These are phyloP conservation scores for Troglohyphantes excavatus DNA, from an alignment of 2,888 invertebrate genomes.

Conservation along the genomic window DNA sequence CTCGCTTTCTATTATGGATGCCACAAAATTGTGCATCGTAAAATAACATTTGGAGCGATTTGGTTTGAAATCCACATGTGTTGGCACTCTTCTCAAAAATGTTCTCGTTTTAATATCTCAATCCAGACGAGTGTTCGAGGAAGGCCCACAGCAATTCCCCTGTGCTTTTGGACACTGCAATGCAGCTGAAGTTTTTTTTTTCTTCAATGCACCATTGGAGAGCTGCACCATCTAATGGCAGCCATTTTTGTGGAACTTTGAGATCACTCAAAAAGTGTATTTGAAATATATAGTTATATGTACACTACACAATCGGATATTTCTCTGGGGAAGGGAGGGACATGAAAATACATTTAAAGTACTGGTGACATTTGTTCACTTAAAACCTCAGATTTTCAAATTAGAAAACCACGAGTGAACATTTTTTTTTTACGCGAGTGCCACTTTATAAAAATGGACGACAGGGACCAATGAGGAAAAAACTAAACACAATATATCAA, in stretches of 20 bases:
- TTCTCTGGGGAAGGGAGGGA: constrained; percentile 51
- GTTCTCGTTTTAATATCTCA: not conserved
- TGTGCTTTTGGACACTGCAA: not conserved
- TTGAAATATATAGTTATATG: constrained; percentile 61
- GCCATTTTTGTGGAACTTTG: constrained; percentile 41
- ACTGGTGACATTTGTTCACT: constrained; percentile 56
- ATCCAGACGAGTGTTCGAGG: not conserved
- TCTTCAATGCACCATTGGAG: not conserved
- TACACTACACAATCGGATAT: constrained; percentile 71
- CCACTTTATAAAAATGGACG: too few relatives aligned
- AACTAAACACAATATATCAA: not conserved
- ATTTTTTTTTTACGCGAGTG: constrained; percentile 1
- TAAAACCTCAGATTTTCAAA: constrained; percentile 73
- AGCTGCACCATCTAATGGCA: not conserved
- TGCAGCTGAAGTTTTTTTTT: not conserved
- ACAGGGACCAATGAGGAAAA: too few relatives aligned
- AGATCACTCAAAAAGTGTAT: constrained; percentile 61
- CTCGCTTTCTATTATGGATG: not conserved
- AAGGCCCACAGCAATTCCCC: not conserved
- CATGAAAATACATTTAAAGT: constrained; percentile 24
- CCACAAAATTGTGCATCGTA: constrained; percentile 42
- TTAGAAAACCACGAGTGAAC: constrained; percentile 62
- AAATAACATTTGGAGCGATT: constrained; percentile 25
- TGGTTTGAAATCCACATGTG: constrained; percentile 41
- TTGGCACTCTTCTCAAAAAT: constrained; percentile 42